These are phyloP conservation scores for Colostygia pectinataria DNA, from an alignment of 2,888 invertebrate genomes.

Conservation along the genomic window DNA sequence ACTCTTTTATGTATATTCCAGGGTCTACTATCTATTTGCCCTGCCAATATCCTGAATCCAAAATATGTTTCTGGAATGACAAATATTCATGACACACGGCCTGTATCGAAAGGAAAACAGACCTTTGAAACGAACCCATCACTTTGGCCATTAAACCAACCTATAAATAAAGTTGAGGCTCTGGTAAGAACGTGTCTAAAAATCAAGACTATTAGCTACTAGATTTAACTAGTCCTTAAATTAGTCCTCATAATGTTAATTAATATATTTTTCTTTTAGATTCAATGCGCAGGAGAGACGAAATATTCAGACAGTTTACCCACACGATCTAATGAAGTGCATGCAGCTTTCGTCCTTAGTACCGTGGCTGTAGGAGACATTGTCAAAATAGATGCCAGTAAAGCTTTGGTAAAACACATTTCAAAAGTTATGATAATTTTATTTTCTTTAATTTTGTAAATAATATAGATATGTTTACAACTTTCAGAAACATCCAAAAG, in stretches of 20 bases:
- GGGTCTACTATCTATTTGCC: conserved; percentile 48
- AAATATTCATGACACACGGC: conserved; percentile 38
- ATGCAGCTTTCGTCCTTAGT: conserved; percentile 84
- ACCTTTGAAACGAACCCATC: conserved; percentile 84
- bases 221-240: neutral
- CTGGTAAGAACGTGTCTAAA: too few species aligned
- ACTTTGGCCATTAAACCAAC: conserved; percentile 86
- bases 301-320: conserved; percentile 86
- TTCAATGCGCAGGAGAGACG: conserved; percentile 87
- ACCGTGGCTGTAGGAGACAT: conserved; percentile 80
- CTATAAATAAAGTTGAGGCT: conserved; percentile 85
- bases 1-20: conserved; percentile 4
- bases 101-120: conserved; percentile 81
- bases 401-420: conserved; percentile 82
- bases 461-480: too few species aligned
- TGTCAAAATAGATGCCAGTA: conserved; percentile 79
- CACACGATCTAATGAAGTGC: conserved; percentile 83
- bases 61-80: conserved; percentile 42
- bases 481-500: conserved; percentile 76
- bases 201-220: neutral
- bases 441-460: too few species aligned
- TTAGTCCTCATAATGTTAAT: neutral
- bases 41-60: conserved; percentile 34
- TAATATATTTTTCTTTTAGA: conserved; percentile 35
- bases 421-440: too few species aligned